Evolutionary conservation across 1,140 invertebrate species (phyloP), one percentile per base, ranked within the genome.

Genomic region (Brachionus plicatilis): DNA sequence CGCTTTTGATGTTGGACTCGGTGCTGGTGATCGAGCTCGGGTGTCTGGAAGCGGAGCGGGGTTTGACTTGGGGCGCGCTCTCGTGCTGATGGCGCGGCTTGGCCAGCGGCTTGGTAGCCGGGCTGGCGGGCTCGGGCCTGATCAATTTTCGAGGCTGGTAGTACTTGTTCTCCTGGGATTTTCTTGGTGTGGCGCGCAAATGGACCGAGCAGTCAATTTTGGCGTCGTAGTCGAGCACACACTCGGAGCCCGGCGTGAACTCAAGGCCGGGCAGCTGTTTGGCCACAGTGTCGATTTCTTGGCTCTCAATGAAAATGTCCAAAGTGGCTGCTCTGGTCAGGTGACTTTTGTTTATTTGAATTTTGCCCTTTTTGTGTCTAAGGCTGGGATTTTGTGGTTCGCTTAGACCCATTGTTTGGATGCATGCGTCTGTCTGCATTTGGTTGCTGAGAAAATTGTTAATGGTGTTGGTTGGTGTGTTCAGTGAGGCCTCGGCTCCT

Each of bases 341-440:
- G 27, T 65, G 27, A 2, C 6, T 41, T 60, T 82, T 82, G 43
- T 20, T 82, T 60, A 82, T 82, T 82, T 82, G 79, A 14, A 82
- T 41, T 82, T 82, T 82, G 27, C 79, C 79, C 9, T 82, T 82
- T 41, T 33, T 60, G 41, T 82, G 79, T 27, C 79, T 60, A 0
- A 82, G 29, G 17, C 79, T 82, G 8, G 53, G 60, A 45, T 82
- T 82, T 37, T 82, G 24, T 6, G 79, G 79, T 14, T 82, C 50
- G 12, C 8, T 27, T 60, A 82, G 27, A 11, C 79, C 79, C 33
- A 82, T 60, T 12, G 79, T 82, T 82, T 82, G 79, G n/a, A 82
- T 24, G 43, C 79, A 82, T 0, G 79, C 79, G 29, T 82, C 79
- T 24, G 79, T 82, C 17, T 60, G 53, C 17, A 45, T 68, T 20